phyloP scores from a whole-genome alignment of 35 echinoderm and acorn worm genomes.

The Amphiura filiformis region DNA sequence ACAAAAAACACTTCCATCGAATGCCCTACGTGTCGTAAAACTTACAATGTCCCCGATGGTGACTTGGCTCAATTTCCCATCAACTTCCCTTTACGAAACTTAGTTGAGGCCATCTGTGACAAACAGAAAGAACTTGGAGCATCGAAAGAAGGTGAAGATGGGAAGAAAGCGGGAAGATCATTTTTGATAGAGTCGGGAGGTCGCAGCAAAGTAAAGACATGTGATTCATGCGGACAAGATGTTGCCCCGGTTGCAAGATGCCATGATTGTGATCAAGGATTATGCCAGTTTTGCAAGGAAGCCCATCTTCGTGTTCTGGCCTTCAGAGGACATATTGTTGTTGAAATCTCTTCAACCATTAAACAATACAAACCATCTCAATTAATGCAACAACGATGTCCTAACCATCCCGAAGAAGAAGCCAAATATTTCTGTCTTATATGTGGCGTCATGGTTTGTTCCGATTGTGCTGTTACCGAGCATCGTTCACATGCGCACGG shows the following conservation, averaged over 20 bases:
- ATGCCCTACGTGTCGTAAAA: constrained; percentile 43
- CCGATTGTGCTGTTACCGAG: not conserved
- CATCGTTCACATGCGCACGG: not conserved
- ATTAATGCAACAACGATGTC: not conserved
- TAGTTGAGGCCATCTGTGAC: constrained; percentile 29
- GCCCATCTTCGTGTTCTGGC: not conserved
- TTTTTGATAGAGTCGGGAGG: not conserved
- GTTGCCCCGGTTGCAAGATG: not conserved
- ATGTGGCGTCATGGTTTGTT: not conserved
- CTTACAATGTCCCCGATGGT: not conserved
- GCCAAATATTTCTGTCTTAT: not conserved
- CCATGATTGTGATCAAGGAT: not conserved
- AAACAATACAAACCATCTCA: not conserved
- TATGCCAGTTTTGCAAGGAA: not conserved
- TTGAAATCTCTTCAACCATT: not conserved
- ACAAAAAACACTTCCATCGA: not conserved
- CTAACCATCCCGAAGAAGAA: not conserved
- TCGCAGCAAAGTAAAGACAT: not conserved
- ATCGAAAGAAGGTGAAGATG: not conserved
- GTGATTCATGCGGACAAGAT: not conserved
- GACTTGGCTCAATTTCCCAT: constrained; percentile 32
- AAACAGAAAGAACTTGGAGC: not conserved
- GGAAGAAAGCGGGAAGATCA: no score
- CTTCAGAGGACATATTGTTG: not conserved
- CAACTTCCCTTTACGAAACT: constrained; percentile 43